Evolutionary conservation across 1,140 invertebrate genomes (phyloP).

Genomic region (Caenorhabditis brenneri): DNA sequence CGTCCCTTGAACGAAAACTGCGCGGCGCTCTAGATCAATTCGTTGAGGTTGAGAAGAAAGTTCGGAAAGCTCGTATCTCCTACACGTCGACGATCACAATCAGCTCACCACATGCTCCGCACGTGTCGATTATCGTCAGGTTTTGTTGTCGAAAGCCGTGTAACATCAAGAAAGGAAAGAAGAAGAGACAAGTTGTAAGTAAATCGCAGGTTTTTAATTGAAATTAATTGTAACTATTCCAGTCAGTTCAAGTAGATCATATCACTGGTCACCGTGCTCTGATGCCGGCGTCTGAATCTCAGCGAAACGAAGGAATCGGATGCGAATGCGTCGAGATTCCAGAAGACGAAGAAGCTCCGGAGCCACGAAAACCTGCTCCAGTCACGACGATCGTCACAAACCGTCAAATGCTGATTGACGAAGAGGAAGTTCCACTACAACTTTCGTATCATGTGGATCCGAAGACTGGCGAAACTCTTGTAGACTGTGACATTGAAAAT

Average conservation of each 20-base stretch:
- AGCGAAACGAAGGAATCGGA: neutral
- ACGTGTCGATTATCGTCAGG: neutral
- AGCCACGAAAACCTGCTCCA: neutral
- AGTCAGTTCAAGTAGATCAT: constrained; percentile 7
- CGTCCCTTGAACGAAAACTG: neutral
- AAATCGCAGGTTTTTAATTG: neutral
- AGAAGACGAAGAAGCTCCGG: neutral
- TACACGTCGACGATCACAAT: neutral
- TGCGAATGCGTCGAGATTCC: constrained; percentile 11
- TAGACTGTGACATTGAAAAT: neutral
- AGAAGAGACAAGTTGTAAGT: neutral
- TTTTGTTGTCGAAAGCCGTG: neutral
- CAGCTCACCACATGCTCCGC: constrained; percentile 3
- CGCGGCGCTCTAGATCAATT: neutral
- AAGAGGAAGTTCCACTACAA: neutral
- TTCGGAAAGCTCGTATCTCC: neutral
- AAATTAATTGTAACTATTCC: neutral
- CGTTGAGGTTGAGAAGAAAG: neutral
- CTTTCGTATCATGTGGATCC: neutral
- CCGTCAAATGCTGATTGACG: neutral
- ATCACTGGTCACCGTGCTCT: neutral
- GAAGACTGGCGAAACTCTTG: neutral
- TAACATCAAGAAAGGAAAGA: too few relatives aligned
- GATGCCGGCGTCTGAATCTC: neutral
- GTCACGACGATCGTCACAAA: neutral